A percentile compares a stretch with the other conserved stretches of the same genome.
Evolutionary conservation across 1,140 invertebrate genomes (phyloP).

Genomic region (Myzus persicae): DNA sequence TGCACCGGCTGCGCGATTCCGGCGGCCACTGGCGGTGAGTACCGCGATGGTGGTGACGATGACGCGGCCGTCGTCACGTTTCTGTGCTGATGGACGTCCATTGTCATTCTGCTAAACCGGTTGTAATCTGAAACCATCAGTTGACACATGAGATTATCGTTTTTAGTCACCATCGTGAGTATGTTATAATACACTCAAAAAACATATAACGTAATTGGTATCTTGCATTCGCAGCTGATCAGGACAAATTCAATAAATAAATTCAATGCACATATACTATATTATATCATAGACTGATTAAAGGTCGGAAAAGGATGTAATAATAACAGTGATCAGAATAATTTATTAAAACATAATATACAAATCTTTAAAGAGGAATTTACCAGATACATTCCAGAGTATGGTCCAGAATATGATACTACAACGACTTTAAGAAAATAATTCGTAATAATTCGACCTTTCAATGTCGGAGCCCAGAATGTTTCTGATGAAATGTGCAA

Average conservation of each 20-base stretch:
- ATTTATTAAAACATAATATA: too few relatives aligned
- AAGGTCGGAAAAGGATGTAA: not conserved
- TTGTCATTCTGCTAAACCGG: conserved; percentile 61
- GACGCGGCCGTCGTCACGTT: conserved; percentile 55
- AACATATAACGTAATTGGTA: not conserved
- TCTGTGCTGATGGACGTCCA: conserved; percentile 61
- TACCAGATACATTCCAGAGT: too few relatives aligned
- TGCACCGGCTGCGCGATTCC: conserved; percentile 27
- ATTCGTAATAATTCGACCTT: too few relatives aligned
- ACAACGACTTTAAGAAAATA: too few relatives aligned
- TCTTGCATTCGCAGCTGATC: not conserved
- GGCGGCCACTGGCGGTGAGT: conserved; percentile 38
- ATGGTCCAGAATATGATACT: too few relatives aligned
- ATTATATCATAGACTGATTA: not conserved
- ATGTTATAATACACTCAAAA: not conserved
- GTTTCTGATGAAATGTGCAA: too few relatives aligned
- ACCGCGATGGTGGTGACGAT: not conserved
- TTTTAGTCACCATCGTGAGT: not conserved
- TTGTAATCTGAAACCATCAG: conserved; percentile 11
- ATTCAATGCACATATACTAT: too few relatives aligned
- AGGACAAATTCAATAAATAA: not conserved
- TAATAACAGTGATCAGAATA: too few relatives aligned
- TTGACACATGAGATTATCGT: not conserved
- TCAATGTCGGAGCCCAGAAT: too few relatives aligned
- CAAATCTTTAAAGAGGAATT: too few relatives aligned